Evolutionary conservation across 2,113 vertebrate species (phyloP).

Genomic region (Candoia aspera): DNA sequence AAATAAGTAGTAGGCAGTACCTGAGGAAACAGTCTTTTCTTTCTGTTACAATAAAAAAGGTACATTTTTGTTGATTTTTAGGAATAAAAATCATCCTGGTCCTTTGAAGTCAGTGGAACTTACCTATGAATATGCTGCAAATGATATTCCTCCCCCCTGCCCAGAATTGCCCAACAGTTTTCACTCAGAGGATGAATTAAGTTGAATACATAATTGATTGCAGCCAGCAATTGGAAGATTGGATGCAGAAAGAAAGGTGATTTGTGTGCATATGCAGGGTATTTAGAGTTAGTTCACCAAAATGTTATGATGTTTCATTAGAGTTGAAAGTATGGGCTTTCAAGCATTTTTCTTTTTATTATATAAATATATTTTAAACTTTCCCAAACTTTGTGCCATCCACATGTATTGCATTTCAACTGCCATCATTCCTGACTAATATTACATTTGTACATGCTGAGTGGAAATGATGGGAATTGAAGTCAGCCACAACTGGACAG

Average conservation of each 20-base stretch:
- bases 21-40: not conserved
- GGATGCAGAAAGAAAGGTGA: constrained; percentile 3
- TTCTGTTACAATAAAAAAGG: not conserved
- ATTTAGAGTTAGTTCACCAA: constrained; percentile 9
- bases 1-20: not conserved
- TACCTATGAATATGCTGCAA: not conserved
- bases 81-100: not conserved
- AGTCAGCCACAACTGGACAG: not conserved
- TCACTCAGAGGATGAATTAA: not conserved
- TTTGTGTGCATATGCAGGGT: not conserved
- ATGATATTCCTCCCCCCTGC: not conserved
- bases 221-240: not conserved
- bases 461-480: not conserved
- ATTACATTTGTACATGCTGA: not conserved
- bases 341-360: constrained; percentile 16
- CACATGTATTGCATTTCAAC: not conserved
- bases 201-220: not conserved
- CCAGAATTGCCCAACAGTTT: not conserved
- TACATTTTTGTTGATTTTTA: not conserved
- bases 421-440: not conserved
- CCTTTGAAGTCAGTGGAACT: not conserved
- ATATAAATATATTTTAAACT: not conserved
- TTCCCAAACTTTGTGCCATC: not conserved
- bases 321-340: not conserved
- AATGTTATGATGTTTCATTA: constrained; percentile 9